Evolutionary conservation across 2,888 invertebrate genomes (phyloP), one percentile per base, ranked within the genome.

Genomic region (Dyspetes luteomarginatus): DNA sequence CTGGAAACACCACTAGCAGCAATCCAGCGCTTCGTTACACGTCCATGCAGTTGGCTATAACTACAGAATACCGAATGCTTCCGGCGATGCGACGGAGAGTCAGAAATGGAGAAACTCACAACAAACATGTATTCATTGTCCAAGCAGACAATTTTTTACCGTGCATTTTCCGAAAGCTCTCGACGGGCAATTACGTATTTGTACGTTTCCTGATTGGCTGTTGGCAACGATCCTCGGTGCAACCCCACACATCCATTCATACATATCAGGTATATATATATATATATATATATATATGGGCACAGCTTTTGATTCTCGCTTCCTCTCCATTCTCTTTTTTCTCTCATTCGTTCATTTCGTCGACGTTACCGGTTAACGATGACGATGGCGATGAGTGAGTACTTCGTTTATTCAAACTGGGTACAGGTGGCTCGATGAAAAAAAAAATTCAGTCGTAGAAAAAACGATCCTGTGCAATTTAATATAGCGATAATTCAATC

Each of bases 351-450:
- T 87, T 85, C 83, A 82, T 86, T 82, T 78, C 82, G 68, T 36
- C 75, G 83, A 69, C 48, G 67, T 71, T 56, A 3, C 22, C 71
- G 45, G 30, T 60, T 30, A 60, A 48, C 45, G 56, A 12, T 30
- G 30, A 15, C 19, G 45, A 56, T 43, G 41, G 22, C 76, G 69
- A 69, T 64, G 62, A 68, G 82, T 84, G 87, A 85, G 85, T 85
- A 86, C 84, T 87, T 85, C 88, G 86, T 89, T 88, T 87, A 87
- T 89, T 88, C 87, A 88, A 89, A 88, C 87, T 87, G 28, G 56
- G 76, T 74, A 86, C 85, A 88, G 86, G 85, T 86, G 85, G 84
- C 30, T 60, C 85, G 72, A 84, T 85, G 85, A 84, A 87, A 88
- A 88, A 72, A 89, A 87, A 45, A 68, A 55, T 86, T 84, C 85